A percentile compares a stretch with the other conserved stretches of the same genome.
phyloP scores from a whole-genome alignment of 2,888 invertebrate genomes.

The Apomyelois bistriatella region DNA sequence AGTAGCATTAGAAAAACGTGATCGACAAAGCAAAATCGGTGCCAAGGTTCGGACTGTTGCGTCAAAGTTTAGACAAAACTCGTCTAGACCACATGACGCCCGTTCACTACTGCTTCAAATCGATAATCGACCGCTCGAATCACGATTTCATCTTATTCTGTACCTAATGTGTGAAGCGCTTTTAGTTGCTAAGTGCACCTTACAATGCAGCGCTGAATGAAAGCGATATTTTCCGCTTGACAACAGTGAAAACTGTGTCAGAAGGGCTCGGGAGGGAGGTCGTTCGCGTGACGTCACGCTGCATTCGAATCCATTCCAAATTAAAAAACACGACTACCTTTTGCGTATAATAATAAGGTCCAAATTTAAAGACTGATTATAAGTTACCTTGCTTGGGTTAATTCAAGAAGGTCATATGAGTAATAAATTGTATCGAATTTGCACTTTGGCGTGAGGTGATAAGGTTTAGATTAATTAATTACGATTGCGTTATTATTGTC shows the following conservation, averaged over 20 bases:
- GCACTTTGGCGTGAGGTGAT: slow-evolving; percentile 19
- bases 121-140: slow-evolving; percentile 17
- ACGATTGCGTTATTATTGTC: slow-evolving; percentile 1
- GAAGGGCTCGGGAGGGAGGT: slow-evolving; percentile 51
- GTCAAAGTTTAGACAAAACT: slow-evolving; percentile 36
- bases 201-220: slow-evolving; percentile 11
- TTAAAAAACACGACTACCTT: slow-evolving; percentile 22
- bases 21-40: slow-evolving; percentile 35
- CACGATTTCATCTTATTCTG: not conserved
- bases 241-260: slow-evolving; percentile 58
- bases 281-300: slow-evolving; percentile 51
- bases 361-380: slow-evolving; percentile 24
- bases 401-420: slow-evolving; percentile 31
- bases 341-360: slow-evolving; percentile 22
- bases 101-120: slow-evolving; percentile 20
- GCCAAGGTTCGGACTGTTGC: slow-evolving; percentile 52
- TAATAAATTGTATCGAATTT: slow-evolving; percentile 22
- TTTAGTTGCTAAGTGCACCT: slow-evolving; percentile 21
- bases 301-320: slow-evolving; percentile 45
- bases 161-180: slow-evolving; percentile 23
- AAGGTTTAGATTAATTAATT: slow-evolving; percentile 23
- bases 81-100: slow-evolving; percentile 54
- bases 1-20: slow-evolving; percentile 31
- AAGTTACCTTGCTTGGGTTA: slow-evolving; percentile 29
- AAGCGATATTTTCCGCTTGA: slow-evolving; percentile 49